Percentiles rank a stretch among this genome's conserved stretches.
These are phyloP conservation scores for Natrix natrix DNA, from an alignment of 2,797 vertebrate genomes.

Conservation along the genomic window DNA sequence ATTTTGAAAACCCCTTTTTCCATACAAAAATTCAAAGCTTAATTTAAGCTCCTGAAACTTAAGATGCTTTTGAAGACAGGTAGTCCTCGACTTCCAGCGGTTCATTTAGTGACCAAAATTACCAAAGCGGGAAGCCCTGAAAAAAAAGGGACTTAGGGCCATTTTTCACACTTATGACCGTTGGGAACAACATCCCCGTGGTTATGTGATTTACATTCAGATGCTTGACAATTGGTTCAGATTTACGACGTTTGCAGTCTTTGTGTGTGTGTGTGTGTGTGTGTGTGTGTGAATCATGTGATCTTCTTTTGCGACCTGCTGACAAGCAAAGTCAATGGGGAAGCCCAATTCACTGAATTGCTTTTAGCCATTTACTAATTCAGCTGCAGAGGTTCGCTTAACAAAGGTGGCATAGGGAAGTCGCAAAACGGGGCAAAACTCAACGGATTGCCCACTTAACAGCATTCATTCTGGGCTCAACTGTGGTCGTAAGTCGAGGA, in stretches of 20 bases:
- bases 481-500: accelerated
- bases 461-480: background rate
- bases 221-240: background rate
- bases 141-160: background rate
- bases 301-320: background rate
- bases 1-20: too few relatives aligned
- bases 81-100: background rate
- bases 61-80: background rate
- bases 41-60: too few relatives aligned
- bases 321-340: too few relatives aligned
- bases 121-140: background rate
- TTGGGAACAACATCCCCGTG: background rate
- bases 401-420: background rate
- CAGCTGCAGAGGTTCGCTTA: background rate
- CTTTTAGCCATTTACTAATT: background rate
- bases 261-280: background rate
- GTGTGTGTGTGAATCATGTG: too few relatives aligned
- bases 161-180: background rate
- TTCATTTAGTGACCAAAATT: background rate
- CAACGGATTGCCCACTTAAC: background rate
- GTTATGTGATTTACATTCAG: background rate
- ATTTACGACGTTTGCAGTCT: background rate
- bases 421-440: too few relatives aligned
- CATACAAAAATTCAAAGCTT: too few relatives aligned
- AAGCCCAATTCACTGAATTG: too few relatives aligned